Conservation (phyloP, 2,797 vertebrate genomes). For the Otus scops region DNA sequence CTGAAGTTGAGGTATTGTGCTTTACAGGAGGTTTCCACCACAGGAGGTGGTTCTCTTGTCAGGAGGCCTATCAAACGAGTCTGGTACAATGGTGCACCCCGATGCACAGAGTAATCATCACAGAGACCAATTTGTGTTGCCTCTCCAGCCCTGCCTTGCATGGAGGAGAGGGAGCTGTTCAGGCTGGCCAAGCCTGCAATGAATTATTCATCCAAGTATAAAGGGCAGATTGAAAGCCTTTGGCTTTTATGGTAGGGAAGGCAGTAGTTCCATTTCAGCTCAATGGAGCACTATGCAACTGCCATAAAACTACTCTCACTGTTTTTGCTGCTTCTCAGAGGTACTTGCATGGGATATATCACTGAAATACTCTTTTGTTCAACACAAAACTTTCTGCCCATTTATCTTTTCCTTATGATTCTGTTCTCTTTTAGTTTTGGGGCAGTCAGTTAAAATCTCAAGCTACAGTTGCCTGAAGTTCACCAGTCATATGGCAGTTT, state of each 20-base stretch:
- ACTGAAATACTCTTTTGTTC: background rate
- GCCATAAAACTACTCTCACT: background rate
- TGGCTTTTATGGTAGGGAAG: constrained; percentile 30
- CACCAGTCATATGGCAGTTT: background rate
- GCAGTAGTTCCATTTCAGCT: constrained; percentile 28
- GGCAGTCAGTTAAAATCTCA: background rate
- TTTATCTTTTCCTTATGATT: background rate
- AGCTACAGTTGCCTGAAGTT: background rate
- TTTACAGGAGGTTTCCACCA: background rate
- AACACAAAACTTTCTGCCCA: background rate
- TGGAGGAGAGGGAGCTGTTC: background rate
- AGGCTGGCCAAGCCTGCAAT: background rate
- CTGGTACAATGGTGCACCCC: background rate
- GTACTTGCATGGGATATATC: background rate
- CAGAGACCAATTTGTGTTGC: constrained; percentile 2
- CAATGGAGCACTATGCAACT: constrained; percentile 9
- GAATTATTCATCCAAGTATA: constrained; percentile 54
- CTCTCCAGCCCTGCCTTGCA: background rate
- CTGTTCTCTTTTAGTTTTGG: background rate
- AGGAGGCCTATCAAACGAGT: background rate
- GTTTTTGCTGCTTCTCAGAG: background rate
- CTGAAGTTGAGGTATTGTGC: background rate
- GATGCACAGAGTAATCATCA: background rate
- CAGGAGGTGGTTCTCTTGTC: background rate
- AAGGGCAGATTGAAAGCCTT: constrained; percentile 56